Evolutionary conservation across 1,140 invertebrate genomes (phyloP), one percentile per base, ranked within the genome.

Genomic region (Drosophila lacteicornis): DNA sequence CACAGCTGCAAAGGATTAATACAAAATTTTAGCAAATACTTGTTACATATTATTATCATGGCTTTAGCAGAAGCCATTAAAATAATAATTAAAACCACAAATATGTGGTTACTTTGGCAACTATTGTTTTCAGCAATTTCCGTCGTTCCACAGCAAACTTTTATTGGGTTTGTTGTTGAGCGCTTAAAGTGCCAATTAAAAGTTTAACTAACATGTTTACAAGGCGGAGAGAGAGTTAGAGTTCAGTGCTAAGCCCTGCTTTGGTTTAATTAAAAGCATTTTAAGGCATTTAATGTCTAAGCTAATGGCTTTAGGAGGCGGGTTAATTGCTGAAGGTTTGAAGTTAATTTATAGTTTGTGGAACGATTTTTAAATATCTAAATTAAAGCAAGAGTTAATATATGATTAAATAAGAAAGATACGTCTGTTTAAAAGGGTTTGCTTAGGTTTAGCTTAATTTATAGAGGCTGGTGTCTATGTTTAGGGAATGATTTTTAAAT

Each of bases 1-100:
- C 9, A 98, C 96, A 47, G 96, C 97, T 98, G 92, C 45, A 70
- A 46, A 2, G 0, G 13, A 33, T 19, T 12, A 25, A 42, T 17
- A 22, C 0, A 22, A 19, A n/a, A 22, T 22, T 63, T 8, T 13
- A 55, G 13, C 27, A 49, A 33, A 33, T 33, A 33, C 50, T 36
- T 36, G 30, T 53, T 33, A 51, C 9, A 22, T 9, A 13, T 38
- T 9, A 13, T 38, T 55, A 15, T 19, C 33, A 36, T 36, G 33
- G 33, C 33, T 36, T 36, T 36, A 11, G 33, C 33, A 36, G 33
- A 25, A 25, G 22, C 22, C 2, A 38, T 53, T 53, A 22, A 15
- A 22, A 56, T 55, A 40, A 40, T 40, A 56, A 56, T 56, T 40
- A 56, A 40, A 40, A 25, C 53, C 38, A 3, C 46, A 53, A 38